Evolutionary conservation across 2,888 invertebrate species (phyloP), one percentile per base, ranked within the genome.

Genomic region (Megaustenia siamemsis): DNA sequence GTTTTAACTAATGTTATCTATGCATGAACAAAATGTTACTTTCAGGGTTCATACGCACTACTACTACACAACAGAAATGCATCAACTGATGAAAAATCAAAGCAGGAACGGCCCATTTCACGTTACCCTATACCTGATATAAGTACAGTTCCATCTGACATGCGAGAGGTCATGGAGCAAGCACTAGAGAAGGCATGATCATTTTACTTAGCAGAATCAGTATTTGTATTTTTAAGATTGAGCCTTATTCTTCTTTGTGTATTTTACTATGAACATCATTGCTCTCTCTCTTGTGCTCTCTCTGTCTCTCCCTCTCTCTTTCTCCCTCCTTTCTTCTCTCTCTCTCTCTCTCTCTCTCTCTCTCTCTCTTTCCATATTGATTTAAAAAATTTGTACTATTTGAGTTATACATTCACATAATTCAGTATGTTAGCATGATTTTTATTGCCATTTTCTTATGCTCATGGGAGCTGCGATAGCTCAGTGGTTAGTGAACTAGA

Each of bases 61-160:
- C 45, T 49, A 73, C 3, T 18, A 21, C 32, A 49, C 32, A 73
- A 15, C 28, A 45, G 49, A 73, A 32, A 21, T 73, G 32, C 32
- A 15, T 49, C 73, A 49, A 24, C 38, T 66, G 77, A 53, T 78
- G 80, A 56, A 1, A 38, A 53, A 53, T 21, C 69, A 21, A 69
- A 86, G n/a, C 5, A 24, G 5, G 68, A 80, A 24, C 32, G 53
- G 8, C 82, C 83, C 28, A 66, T 86, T 76, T 89, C 88, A 79
- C 85, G 89, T 38, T 91, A 89, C 77, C 87, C 89, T n/a, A 88
- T 90, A 21, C 91, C 90, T 21, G 82, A 85, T 28, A n/a, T 84
- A 0, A 86, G 87, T 10, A 75, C 66, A 1, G 82, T 90, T 18
- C 90, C 90, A n/a, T 75, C 83, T 1, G 91, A 91, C 80, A 43